These are phyloP conservation scores for Sipha maydis DNA, from an alignment of 2,888 invertebrate species.

Conservation along the genomic window DNA sequence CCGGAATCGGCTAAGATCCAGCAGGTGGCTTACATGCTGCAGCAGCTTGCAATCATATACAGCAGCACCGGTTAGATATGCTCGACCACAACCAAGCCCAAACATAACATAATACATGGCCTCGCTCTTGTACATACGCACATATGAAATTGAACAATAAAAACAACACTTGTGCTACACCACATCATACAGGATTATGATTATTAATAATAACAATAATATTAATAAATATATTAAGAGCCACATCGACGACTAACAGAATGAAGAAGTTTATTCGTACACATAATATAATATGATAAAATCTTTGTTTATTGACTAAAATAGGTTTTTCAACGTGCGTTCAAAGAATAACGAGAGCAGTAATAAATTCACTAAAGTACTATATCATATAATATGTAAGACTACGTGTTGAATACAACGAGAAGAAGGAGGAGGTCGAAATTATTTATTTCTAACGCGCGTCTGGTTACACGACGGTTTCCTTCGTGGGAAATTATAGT, in stretches of 20 bases:
- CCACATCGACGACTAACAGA: no score
- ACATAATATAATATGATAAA: not conserved
- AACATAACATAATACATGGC: not conserved
- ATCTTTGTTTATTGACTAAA: conserved; percentile 7
- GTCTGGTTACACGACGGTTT: conserved; percentile 33
- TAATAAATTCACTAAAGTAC: conserved; percentile 18
- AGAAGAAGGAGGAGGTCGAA: not conserved
- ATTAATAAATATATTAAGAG: conserved; percentile 8
- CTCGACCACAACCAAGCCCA: conserved; percentile 20
- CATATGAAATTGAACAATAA: conserved; percentile 23
- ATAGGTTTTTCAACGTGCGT: conserved; percentile 16
- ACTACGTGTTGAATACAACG: no score
- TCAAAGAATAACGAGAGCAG: not conserved
- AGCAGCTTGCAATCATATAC: conserved; percentile 51
- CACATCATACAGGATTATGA: not conserved
- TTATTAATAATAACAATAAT: conserved; percentile 12
- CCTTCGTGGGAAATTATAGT: conserved; percentile 37
- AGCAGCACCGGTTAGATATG: conserved; percentile 29
- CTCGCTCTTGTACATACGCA: not conserved
- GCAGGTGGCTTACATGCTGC: conserved; percentile 36
- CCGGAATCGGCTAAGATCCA: conserved; percentile 5
- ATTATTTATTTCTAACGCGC: conserved; percentile 16
- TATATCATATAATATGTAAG: not conserved
- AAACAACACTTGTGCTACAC: conserved; percentile 24
- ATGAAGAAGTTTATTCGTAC: not conserved